Conservation (phyloP, 1,140 invertebrate genomes). For the Heterodera carotae region DNA sequence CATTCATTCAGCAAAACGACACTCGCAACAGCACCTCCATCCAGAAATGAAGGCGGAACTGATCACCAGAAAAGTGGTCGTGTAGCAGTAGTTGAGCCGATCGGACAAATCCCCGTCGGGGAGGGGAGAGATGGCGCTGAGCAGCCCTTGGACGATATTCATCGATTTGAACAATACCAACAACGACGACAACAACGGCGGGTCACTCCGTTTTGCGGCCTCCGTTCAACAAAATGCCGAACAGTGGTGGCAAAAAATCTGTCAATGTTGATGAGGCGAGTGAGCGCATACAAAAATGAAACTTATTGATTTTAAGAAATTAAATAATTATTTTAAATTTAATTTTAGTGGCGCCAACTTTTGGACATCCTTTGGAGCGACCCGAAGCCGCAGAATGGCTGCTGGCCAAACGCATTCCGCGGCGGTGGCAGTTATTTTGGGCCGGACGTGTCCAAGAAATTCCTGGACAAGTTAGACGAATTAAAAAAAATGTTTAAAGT, state of each 20-base stretch:
- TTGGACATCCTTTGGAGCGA: constrained; percentile 85
- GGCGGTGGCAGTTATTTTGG: constrained; percentile 89
- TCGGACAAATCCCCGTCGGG: constrained; percentile 63
- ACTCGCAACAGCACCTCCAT: constrained; percentile 54
- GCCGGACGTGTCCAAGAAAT: constrained; percentile 79
- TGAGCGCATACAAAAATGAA: constrained; percentile 64
- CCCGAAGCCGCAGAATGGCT: constrained; percentile 76
- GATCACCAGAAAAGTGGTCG: constrained; percentile 60
- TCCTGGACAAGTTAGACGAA: constrained; percentile 73
- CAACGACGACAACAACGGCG: no score
- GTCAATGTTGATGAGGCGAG: constrained; percentile 41
- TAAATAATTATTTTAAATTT: background rate
- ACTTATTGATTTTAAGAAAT: background rate
- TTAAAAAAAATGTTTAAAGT: no score
- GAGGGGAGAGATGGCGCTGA: constrained; percentile 60
- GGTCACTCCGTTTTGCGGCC: constrained; percentile 78
- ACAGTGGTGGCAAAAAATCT: constrained; percentile 39
- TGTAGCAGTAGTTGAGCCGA: constrained; percentile 60
- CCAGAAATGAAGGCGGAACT: constrained; percentile 62
- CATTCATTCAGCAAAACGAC: constrained; percentile 4
- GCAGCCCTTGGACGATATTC: constrained; percentile 61
- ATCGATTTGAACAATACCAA: constrained; percentile 41
- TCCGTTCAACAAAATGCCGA: constrained; percentile 69
- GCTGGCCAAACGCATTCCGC: constrained; percentile 79
- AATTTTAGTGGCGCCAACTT: constrained; percentile 63